phyloP scores from a whole-genome alignment of 2,888 invertebrate species.

The Pammene fasciana region DNA sequence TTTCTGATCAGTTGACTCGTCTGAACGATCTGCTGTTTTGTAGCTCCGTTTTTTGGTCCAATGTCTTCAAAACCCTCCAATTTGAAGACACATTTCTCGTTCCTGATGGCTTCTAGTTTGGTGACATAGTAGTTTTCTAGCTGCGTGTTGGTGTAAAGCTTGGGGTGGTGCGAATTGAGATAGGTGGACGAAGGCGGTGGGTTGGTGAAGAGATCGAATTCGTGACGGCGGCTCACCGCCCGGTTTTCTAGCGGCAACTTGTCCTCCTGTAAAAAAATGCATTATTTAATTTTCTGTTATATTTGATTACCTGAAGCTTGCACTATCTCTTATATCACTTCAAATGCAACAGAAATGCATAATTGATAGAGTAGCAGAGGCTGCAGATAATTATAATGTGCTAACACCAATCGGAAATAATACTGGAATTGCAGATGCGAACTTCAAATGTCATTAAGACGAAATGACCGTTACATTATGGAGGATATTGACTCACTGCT shows the following conservation, averaged over 20 bases:
- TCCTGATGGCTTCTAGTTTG: conserved; percentile 48
- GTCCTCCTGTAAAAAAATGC: conserved; percentile 58
- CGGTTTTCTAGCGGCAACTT: conserved; percentile 53
- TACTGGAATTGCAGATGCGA: too few relatives aligned
- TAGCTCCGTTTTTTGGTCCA: conserved; percentile 49
- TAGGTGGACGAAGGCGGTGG: conserved; percentile 58
- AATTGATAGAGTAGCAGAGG: too few relatives aligned
- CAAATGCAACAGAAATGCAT: too few relatives aligned
- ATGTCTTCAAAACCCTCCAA: conserved; percentile 54
- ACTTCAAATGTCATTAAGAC: too few relatives aligned
- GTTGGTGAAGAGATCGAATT: conserved; percentile 58
- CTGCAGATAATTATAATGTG: too few relatives aligned
- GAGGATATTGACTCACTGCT: too few relatives aligned
- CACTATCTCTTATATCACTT: too few relatives aligned
- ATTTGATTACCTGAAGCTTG: too few relatives aligned
- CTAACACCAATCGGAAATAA: too few relatives aligned
- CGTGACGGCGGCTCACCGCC: conserved; percentile 58
- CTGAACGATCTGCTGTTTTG: conserved; percentile 55
- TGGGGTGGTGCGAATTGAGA: conserved; percentile 53
- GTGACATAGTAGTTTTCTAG: conserved; percentile 47
- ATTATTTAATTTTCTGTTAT: too few relatives aligned
- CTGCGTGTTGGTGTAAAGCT: conserved; percentile 53
- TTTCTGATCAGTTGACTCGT: conserved; percentile 60
- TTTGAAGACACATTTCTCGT: conserved; percentile 54
- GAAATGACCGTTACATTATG: too few relatives aligned